Conservation (phyloP, 2,797 vertebrate genomes). For the Okamejei kenojei region DNA sequence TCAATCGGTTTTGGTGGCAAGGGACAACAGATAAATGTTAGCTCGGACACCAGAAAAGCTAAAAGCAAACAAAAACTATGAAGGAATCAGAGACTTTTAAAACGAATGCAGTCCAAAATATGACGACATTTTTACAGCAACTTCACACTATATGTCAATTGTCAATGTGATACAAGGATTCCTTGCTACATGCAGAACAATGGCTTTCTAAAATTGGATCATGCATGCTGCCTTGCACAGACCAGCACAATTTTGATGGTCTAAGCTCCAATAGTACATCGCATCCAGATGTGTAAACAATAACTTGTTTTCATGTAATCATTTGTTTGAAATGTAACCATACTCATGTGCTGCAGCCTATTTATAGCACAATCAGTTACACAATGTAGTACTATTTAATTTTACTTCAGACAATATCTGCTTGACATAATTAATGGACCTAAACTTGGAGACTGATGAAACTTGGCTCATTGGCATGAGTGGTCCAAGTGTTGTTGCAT, state of each 20-base stretch:
- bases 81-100: neutral
- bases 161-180: conserved; percentile 4
- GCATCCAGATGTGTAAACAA: conserved; percentile 20
- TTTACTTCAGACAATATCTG: neutral
- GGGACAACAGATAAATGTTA: neutral
- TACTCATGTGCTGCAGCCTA: conserved; percentile 9
- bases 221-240: conserved; percentile 23
- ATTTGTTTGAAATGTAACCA: conserved; percentile 12
- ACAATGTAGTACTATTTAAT: neutral
- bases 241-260: neutral
- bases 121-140: neutral
- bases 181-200: conserved; percentile 5
- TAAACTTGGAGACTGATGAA: neutral
- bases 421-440: too few species aligned
- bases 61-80: too few species aligned
- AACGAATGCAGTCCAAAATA: neutral
- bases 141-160: neutral
- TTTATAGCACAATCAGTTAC: neutral
- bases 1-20: neutral
- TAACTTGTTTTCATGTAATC: neutral
- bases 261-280: conserved; percentile 2
- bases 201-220: neutral
- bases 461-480: neutral
- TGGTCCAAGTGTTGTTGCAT: neutral
- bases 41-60: too few species aligned